Conservation (phyloP, 1,140 invertebrate genomes). For the Tetragonula clypearis region DNA sequence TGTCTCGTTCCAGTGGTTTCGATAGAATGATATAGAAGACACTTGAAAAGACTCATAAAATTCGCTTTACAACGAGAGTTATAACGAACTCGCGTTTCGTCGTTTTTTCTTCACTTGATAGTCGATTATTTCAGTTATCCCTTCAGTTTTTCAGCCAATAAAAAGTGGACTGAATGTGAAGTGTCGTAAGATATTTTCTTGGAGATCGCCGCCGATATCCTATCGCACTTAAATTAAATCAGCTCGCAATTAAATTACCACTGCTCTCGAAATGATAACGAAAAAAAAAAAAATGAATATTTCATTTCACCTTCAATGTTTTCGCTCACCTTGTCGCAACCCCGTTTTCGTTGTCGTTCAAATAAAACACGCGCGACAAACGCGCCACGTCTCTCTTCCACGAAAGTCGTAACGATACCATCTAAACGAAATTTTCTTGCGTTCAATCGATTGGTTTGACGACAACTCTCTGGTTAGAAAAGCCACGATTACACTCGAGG, state of each 20-base stretch:
- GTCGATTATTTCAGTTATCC: too few species aligned
- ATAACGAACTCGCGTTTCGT: background rate
- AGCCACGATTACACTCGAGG: constrained; percentile 10
- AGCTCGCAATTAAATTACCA: too few species aligned
- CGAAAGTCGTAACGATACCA: background rate
- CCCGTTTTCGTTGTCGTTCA: background rate
- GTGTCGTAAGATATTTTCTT: background rate
- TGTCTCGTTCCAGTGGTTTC: background rate
- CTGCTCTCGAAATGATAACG: background rate
- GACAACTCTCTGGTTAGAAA: background rate
- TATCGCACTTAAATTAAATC: background rate
- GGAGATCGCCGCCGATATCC: too few species aligned
- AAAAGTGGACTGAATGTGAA: background rate
- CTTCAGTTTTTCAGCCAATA: too few species aligned
- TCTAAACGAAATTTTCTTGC: background rate
- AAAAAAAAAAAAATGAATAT: background rate
- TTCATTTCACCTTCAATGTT: background rate
- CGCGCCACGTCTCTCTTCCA: too few species aligned
- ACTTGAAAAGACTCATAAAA: background rate
- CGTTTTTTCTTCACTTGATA: too few species aligned
- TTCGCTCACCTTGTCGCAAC: background rate
- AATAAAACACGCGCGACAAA: too few species aligned
- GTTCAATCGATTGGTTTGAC: background rate
- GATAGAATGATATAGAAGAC: background rate
- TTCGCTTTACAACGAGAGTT: background rate